A percentile compares a stretch with the other conserved stretches of the same genome.
Conservation (phyloP, 2,888 invertebrate genomes). For the Malthinus flaveolus region DNA sequence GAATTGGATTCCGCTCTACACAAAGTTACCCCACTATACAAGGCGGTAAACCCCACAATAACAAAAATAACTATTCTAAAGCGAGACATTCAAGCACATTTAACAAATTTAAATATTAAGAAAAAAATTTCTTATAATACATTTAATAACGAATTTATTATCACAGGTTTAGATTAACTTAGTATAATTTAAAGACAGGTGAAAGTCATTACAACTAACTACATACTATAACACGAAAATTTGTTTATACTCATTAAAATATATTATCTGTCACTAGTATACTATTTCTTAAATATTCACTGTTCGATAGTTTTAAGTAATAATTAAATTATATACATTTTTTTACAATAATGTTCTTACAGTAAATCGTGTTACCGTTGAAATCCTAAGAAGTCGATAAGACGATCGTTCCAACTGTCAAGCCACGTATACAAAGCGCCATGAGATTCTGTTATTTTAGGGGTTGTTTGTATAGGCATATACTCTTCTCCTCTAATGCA, state of each 20-base stretch:
- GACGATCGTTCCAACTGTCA: constrained; percentile 70
- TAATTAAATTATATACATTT: neutral
- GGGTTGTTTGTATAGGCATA: constrained; percentile 59
- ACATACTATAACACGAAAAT: neutral
- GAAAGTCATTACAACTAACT: constrained; percentile 3
- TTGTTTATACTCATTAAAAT: neutral
- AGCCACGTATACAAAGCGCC: constrained; percentile 57
- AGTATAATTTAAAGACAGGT: constrained; percentile 13
- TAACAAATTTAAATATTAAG: too few species aligned
- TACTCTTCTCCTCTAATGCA: constrained; percentile 80
- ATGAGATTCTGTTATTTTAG: constrained; percentile 40
- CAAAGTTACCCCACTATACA: too few species aligned
- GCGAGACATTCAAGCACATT: too few species aligned
- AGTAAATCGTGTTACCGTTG: constrained; percentile 53
- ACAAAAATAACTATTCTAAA: too few species aligned
- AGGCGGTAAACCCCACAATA: too few species aligned
- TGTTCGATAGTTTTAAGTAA: neutral
- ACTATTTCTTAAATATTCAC: neutral
- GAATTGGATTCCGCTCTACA: too few species aligned
- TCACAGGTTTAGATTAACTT: constrained; percentile 15
- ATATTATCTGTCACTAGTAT: neutral
- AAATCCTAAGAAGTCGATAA: constrained; percentile 76
- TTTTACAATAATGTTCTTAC: neutral
- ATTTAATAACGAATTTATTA: constrained; percentile 8
- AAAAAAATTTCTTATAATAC: too few species aligned